phyloP scores from a whole-genome alignment of 2,888 invertebrate genomes.

The Cyrtodaria siliqua region DNA sequence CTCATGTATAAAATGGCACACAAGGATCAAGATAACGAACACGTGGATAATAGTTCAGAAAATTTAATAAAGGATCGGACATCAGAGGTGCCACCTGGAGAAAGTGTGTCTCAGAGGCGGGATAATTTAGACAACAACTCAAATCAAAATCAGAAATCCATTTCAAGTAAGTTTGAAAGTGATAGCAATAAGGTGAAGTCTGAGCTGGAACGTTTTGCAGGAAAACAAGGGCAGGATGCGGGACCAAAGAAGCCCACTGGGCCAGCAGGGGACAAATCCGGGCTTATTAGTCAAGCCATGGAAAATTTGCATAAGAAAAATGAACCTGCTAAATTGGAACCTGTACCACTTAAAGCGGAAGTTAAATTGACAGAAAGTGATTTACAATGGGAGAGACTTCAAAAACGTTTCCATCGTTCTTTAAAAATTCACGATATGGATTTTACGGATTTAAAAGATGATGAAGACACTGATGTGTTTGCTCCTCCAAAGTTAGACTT shows the following conservation, averaged over 20 bases:
- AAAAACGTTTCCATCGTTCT: constrained; percentile 86
- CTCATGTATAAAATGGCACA: constrained; percentile 84
- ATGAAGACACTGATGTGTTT: constrained; percentile 91
- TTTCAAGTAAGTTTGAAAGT: constrained; percentile 32
- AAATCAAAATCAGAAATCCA: constrained; percentile 56
- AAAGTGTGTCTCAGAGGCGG: constrained; percentile 53
- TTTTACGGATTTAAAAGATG: constrained; percentile 96
- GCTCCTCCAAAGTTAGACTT: constrained; percentile 88
- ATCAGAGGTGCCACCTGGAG: constrained; percentile 16
- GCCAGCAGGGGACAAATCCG: constrained; percentile 90
- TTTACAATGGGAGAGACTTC: constrained; percentile 96
- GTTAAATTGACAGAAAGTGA: constrained; percentile 96
- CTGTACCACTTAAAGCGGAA: constrained; percentile 85
- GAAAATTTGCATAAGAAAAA: constrained; percentile 89
- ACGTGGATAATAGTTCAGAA: not conserved
- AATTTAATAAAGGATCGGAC: constrained; percentile 7
- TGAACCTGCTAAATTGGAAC: constrained; percentile 76
- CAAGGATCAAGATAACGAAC: constrained; percentile 49
- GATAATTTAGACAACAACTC: constrained; percentile 41
- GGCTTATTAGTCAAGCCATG: constrained; percentile 96
- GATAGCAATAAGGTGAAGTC: constrained; percentile 65
- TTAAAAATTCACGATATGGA: constrained; percentile 96
- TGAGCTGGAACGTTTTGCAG: constrained; percentile 63
- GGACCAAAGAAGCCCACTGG: constrained; percentile 60
- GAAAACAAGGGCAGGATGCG: constrained; percentile 46